These are phyloP conservation scores for Holothuria leucospilota DNA, from an alignment of 53 echinoderm and acorn worm species.

Conservation along the genomic window DNA sequence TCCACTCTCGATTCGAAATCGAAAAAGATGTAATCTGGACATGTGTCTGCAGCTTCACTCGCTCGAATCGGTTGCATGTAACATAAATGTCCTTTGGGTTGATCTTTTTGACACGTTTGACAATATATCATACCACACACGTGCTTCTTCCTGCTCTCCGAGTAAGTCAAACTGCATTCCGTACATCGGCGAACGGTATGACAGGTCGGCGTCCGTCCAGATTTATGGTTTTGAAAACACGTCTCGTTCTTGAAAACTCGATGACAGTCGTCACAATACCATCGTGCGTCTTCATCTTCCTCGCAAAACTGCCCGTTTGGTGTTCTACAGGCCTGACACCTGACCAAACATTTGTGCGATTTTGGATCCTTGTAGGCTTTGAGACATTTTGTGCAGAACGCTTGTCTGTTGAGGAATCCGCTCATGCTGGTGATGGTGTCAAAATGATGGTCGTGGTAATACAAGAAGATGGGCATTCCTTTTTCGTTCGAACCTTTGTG, in stretches of 20 bases:
- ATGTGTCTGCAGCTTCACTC: background rate
- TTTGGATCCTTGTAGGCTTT: slow-evolving; percentile 21
- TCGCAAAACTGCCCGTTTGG: background rate
- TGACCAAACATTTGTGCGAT: background rate
- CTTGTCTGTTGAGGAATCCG: slow-evolving; percentile 4
- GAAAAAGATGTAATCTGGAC: background rate
- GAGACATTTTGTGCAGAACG: slow-evolving; percentile 38
- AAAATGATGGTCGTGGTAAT: no score
- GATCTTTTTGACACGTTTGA: slow-evolving; percentile 11
- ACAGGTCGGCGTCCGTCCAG: background rate
- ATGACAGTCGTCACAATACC: background rate
- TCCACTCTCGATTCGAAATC: background rate
- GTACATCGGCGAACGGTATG: background rate
- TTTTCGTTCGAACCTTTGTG: background rate
- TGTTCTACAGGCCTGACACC: background rate
- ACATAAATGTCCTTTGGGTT: slow-evolving; percentile 15
- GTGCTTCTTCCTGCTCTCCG: background rate
- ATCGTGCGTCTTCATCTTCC: background rate
- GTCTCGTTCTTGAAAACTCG: slow-evolving; percentile 13
- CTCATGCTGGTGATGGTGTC: slow-evolving; percentile 10
- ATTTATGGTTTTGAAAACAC: slow-evolving; percentile 32
- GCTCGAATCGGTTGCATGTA: slow-evolving; percentile 24
- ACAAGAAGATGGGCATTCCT: background rate
- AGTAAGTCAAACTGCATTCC: background rate
- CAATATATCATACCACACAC: slow-evolving; percentile 1